Evolutionary conservation across 2,888 invertebrate genomes (phyloP).

Genomic region (Dryomyza anilis): DNA sequence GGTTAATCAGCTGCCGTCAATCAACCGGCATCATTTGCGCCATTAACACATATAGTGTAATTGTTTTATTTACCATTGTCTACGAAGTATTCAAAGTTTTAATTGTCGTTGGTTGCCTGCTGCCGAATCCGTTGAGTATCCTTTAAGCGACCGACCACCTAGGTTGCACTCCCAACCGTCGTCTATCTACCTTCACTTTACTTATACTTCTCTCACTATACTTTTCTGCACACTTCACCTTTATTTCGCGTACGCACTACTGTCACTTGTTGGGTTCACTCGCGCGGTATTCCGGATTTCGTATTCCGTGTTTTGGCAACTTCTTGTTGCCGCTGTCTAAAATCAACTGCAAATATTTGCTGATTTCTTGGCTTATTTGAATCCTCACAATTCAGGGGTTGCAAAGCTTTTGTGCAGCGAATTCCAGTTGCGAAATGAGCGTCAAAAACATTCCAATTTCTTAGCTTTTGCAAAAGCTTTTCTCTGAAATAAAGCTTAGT

Average conservation of each 20-base stretch:
- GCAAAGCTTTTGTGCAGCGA: too few species aligned
- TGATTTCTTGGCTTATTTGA: constrained; percentile 25
- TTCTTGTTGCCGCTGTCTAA: constrained; percentile 24
- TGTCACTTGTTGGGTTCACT: neutral
- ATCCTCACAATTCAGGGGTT: constrained; percentile 13
- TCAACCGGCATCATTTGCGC: neutral
- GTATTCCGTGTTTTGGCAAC: constrained; percentile 7
- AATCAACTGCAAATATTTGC: constrained; percentile 27
- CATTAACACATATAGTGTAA: constrained; percentile 25
- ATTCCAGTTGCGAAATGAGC: too few species aligned
- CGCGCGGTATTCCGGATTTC: neutral
- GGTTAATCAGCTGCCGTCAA: neutral
- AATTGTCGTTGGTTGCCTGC: neutral
- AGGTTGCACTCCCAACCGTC: neutral
- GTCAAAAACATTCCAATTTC: too few species aligned
- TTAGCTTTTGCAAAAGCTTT: constrained; percentile 11
- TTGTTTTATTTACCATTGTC: constrained; percentile 35
- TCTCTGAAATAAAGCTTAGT: too few species aligned
- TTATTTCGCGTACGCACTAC: neutral
- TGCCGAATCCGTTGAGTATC: constrained; percentile 4
- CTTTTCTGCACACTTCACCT: neutral
- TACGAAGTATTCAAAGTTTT: constrained; percentile 2
- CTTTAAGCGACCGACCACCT: neutral
- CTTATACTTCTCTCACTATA: neutral
- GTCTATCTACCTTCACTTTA: neutral